phyloP scores from a whole-genome alignment of 2,113 vertebrate genomes.

The Hydrochoerus hydrochaeris region DNA sequence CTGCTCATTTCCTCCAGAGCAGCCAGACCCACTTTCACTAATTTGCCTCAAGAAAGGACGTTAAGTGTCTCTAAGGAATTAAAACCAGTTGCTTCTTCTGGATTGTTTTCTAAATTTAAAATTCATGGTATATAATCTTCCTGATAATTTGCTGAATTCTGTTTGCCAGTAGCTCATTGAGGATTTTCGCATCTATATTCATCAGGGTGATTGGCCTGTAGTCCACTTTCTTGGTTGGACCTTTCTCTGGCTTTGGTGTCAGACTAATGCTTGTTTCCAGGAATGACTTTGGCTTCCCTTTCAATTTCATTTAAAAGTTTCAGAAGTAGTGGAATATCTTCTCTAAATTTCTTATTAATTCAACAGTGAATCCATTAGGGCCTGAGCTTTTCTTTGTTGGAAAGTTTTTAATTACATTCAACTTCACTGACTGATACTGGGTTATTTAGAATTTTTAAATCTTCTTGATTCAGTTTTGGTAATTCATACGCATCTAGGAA shows the following conservation, averaged over 20 bases:
- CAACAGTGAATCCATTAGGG: neutral
- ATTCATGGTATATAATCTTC: neutral
- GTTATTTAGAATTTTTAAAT: neutral
- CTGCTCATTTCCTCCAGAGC: neutral
- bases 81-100: neutral
- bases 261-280: neutral
- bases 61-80: neutral
- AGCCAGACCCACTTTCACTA: neutral
- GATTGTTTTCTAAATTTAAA: neutral
- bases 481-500: neutral
- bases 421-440: neutral
- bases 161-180: neutral
- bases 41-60: neutral
- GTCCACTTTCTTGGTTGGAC: neutral
- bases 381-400: neutral
- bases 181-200: neutral
- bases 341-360: neutral
- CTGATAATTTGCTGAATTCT: neutral
- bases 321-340: neutral
- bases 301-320: neutral
- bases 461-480: neutral
- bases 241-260: neutral
- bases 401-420: neutral
- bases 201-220: neutral
- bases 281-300: neutral